phyloP scores from a whole-genome alignment of 1,140 invertebrate genomes.

The Manduca sexta region DNA sequence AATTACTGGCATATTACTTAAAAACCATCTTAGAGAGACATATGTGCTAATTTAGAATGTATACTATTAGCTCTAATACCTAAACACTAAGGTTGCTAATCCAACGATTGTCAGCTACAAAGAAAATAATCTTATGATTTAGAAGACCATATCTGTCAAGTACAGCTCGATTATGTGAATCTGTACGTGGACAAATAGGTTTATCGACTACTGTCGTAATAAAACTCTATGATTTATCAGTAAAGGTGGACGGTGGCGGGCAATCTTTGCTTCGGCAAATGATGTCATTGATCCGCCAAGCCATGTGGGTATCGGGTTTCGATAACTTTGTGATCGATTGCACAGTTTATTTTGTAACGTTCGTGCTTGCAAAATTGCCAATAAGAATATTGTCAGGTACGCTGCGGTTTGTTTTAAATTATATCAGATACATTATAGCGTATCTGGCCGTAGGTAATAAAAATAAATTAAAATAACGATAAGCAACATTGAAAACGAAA shows the following conservation, averaged over 20 bases:
- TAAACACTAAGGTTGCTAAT: slow-evolving; percentile 16
- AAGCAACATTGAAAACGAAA: background rate
- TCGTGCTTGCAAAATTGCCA: background rate
- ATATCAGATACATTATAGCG: background rate
- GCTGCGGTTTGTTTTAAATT: slow-evolving; percentile 6
- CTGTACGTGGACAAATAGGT: slow-evolving; percentile 59
- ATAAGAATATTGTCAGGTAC: slow-evolving; percentile 6
- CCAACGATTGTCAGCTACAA: slow-evolving; percentile 15
- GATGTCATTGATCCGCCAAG: slow-evolving; percentile 12
- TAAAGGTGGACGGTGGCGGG: slow-evolving; percentile 21
- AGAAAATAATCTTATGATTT: slow-evolving; percentile 54
- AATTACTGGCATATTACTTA: slow-evolving; percentile 34
- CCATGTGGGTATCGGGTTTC: slow-evolving; percentile 8
- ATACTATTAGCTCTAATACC: background rate
- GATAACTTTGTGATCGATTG: slow-evolving; percentile 4
- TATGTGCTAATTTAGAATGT: background rate
- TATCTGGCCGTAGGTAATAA: background rate
- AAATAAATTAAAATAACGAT: background rate
- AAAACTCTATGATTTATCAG: slow-evolving; percentile 48
- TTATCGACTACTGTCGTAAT: slow-evolving; percentile 58
- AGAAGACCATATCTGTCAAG: slow-evolving; percentile 52
- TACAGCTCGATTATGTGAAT: slow-evolving; percentile 50
- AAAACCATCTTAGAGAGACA: slow-evolving; percentile 28
- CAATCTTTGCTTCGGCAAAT: slow-evolving; percentile 24
- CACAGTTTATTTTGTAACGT: slow-evolving; percentile 2